Conservation (phyloP, 2,797 vertebrate genomes). For the Malacoctenus gilli region DNA sequence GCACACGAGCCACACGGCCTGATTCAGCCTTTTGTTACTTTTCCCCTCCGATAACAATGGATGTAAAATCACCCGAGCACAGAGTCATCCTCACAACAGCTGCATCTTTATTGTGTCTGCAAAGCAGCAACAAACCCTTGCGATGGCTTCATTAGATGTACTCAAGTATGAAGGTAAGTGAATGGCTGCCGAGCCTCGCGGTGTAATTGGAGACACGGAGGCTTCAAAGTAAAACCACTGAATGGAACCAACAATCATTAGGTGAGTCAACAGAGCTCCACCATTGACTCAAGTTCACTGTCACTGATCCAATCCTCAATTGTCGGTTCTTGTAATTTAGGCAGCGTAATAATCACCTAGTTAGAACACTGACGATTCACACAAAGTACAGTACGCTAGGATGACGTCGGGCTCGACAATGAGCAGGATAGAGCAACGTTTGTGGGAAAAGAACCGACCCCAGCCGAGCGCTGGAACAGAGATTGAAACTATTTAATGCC, state of each 20-base stretch:
- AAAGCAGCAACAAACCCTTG: conserved; percentile 7
- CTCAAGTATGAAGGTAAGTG: conserved; percentile 18
- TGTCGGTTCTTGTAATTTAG: neutral
- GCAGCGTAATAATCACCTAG: neutral
- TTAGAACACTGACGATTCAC: neutral
- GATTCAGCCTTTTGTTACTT: conserved; percentile 1
- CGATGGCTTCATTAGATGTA: conserved; percentile 21
- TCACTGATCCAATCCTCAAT: conserved; percentile 8
- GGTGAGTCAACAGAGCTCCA: neutral
- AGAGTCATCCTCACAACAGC: conserved; percentile 1
- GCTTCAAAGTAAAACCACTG: neutral
- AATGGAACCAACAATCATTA: neutral
- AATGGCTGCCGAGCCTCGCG: conserved; percentile 7
- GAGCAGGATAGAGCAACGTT: too few species aligned
- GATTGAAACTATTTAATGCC: conserved; percentile 19
- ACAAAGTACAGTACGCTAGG: neutral
- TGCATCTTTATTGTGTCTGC: conserved; percentile 11
- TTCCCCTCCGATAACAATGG: conserved; percentile 1
- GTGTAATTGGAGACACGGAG: neutral
- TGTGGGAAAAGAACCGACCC: too few species aligned
- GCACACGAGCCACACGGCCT: too few species aligned
- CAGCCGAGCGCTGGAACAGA: neutral
- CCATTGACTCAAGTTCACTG: neutral
- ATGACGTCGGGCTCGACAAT: neutral
- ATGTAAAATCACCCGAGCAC: neutral